Percentiles rank a stretch among this genome's conserved stretches.
These are phyloP conservation scores for Ochropacha duplaris DNA, from an alignment of 2,888 invertebrate species.

Conservation along the genomic window DNA sequence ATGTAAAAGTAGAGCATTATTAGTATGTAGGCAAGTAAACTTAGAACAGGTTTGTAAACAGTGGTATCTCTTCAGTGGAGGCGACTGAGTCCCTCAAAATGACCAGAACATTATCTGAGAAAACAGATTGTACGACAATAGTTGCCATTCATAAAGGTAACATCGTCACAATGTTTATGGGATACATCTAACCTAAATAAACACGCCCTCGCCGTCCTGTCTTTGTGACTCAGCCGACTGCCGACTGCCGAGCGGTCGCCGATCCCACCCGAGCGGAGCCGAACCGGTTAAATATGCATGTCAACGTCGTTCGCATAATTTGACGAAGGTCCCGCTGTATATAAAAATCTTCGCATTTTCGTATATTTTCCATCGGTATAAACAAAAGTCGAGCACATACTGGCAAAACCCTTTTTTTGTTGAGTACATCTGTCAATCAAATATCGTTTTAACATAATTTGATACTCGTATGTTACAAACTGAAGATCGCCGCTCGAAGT, in stretches of 20 bases:
- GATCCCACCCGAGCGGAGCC: neutral
- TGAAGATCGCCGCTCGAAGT: neutral
- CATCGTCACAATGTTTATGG: neutral
- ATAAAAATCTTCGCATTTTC: slow-evolving; percentile 5
- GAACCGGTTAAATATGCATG: slow-evolving; percentile 5
- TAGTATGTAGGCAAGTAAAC: no score
- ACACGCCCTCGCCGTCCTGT: neutral
- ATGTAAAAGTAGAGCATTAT: no score
- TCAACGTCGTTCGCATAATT: slow-evolving; percentile 1
- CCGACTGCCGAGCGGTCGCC: no score
- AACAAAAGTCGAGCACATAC: neutral
- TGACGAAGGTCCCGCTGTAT: slow-evolving; percentile 3
- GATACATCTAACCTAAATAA: no score
- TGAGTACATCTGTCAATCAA: neutral
- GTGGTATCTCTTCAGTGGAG: no score
- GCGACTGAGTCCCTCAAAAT: no score
- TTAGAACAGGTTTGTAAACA: no score
- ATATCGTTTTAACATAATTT: neutral
- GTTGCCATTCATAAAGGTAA: neutral
- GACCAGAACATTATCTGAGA: no score
- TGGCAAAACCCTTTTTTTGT: neutral
- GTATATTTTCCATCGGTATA: neutral
- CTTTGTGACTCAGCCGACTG: neutral
- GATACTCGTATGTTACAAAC: neutral
- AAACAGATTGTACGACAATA: neutral